phyloP scores from a whole-genome alignment of 2,113 vertebrate species.

The Brevimyrus niger region DNA sequence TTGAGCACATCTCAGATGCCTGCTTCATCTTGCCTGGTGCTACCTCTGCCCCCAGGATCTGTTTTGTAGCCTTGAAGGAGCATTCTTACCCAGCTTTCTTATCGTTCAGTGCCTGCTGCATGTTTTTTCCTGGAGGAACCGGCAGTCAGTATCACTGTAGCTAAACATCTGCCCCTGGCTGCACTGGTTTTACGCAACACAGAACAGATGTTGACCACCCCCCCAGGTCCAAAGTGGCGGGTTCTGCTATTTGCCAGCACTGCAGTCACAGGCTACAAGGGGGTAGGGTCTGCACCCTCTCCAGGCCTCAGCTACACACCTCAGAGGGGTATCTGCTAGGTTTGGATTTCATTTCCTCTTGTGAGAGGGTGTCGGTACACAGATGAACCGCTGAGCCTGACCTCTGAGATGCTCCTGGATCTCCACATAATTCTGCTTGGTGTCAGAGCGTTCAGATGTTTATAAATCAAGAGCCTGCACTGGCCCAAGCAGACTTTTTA shows the following conservation, averaged over 20 bases:
- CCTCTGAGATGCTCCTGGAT: not conserved
- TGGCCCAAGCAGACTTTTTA: not conserved
- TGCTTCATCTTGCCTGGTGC: not conserved
- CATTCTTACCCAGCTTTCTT: not conserved
- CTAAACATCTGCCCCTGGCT: conserved; percentile 32
- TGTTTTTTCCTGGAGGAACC: conserved; percentile 28
- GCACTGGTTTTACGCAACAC: conserved; percentile 16
- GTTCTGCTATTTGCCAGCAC: not conserved
- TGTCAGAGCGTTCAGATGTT: not conserved
- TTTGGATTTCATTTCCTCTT: not conserved
- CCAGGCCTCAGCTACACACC: not conserved
- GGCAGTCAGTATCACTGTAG: conserved; percentile 39
- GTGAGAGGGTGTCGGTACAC: not conserved
- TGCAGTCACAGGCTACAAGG: not conserved
- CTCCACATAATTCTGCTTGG: not conserved
- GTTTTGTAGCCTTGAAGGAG: not conserved
- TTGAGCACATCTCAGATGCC: not conserved
- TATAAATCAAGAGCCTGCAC: not conserved
- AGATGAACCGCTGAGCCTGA: not conserved
- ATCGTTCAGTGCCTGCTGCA: conserved; percentile 38
- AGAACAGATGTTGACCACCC: conserved; percentile 2
- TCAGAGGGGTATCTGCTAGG: not conserved
- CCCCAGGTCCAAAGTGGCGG: not conserved
- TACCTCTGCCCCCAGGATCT: not conserved
- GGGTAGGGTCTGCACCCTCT: not conserved